Conservation (phyloP, 2,113 vertebrate genomes). For the Onychostoma macrolepis region DNA sequence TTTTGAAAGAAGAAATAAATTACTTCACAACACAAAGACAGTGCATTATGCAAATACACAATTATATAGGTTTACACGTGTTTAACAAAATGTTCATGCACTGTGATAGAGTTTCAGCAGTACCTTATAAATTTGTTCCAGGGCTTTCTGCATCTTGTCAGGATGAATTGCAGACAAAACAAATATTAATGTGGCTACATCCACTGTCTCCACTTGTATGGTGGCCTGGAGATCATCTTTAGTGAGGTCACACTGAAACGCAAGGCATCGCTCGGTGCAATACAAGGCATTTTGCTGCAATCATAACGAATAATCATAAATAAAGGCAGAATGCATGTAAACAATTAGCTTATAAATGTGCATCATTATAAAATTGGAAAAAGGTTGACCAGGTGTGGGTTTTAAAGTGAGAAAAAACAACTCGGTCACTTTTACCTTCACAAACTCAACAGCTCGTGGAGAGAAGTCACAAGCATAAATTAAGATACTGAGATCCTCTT, state of each 20-base stretch:
- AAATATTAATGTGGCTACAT: constrained; percentile 89
- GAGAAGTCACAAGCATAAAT: constrained; percentile 98
- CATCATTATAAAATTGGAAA: not conserved
- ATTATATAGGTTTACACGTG: not conserved
- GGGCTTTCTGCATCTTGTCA: constrained; percentile 88
- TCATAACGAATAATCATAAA: constrained; percentile 13
- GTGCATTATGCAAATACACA: not conserved
- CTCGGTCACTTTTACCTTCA: constrained; percentile 80
- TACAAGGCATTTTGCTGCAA: constrained; percentile 87
- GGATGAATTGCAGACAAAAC: constrained; percentile 95
- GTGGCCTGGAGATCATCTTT: constrained; percentile 83
- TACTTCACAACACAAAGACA: not conserved
- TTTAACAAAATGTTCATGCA: not conserved
- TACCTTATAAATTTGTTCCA: constrained; percentile 88
- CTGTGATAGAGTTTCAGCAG: constrained; percentile 30
- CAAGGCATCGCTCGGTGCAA: constrained; percentile 80
- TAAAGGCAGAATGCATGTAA: not conserved
- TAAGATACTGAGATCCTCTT: constrained; percentile 88
- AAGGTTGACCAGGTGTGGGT: not conserved
- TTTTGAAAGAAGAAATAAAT: not conserved
- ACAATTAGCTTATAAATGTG: not conserved
- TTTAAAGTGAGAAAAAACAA: not conserved
- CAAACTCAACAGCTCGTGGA: constrained; percentile 90
- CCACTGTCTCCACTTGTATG: constrained; percentile 81
- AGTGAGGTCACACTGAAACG: constrained; percentile 95